phyloP scores from a whole-genome alignment of 2,797 vertebrate species.

The Chromis chromis region DNA sequence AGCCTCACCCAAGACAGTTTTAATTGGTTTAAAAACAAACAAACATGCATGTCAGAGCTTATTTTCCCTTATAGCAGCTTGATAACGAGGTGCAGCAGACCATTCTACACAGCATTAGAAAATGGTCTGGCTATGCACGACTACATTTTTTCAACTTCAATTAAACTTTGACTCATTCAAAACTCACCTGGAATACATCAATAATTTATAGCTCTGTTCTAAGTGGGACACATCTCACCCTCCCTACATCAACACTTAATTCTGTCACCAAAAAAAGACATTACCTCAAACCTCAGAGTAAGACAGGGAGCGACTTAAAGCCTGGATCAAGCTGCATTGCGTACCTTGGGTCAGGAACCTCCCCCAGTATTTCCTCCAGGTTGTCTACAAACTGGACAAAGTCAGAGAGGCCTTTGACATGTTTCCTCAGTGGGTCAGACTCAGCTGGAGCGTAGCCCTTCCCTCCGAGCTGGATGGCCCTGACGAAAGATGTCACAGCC shows the following conservation, averaged over 20 bases:
- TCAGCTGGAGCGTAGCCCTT: slow-evolving; percentile 90
- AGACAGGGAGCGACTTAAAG: slow-evolving; percentile 43
- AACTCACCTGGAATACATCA: slow-evolving; percentile 7
- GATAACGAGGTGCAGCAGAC: too few species aligned
- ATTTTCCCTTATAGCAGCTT: too few species aligned
- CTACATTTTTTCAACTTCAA: too few species aligned
- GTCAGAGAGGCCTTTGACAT: slow-evolving; percentile 90
- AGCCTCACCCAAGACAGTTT: too few species aligned
- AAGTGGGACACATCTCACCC: too few species aligned
- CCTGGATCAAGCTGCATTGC: slow-evolving; percentile 31
- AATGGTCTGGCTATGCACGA: too few species aligned
- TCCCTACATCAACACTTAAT: neutral
- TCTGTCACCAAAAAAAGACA: slow-evolving; percentile 7
- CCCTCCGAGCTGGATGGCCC: slow-evolving; percentile 92
- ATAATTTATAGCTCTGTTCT: neutral
- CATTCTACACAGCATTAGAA: too few species aligned
- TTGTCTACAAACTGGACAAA: slow-evolving; percentile 93
- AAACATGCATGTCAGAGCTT: too few species aligned
- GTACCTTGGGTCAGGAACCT: slow-evolving; percentile 91
- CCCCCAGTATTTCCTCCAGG: slow-evolving; percentile 92
- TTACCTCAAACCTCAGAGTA: slow-evolving; percentile 17
- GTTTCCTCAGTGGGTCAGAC: slow-evolving; percentile 89
- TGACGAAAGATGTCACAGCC: slow-evolving; percentile 93
- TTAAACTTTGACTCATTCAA: too few species aligned
- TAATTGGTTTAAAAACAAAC: too few species aligned